Base-by-base conservation (phyloP, 2,888 invertebrate genomes). In the Eudemis profundana region DNA sequence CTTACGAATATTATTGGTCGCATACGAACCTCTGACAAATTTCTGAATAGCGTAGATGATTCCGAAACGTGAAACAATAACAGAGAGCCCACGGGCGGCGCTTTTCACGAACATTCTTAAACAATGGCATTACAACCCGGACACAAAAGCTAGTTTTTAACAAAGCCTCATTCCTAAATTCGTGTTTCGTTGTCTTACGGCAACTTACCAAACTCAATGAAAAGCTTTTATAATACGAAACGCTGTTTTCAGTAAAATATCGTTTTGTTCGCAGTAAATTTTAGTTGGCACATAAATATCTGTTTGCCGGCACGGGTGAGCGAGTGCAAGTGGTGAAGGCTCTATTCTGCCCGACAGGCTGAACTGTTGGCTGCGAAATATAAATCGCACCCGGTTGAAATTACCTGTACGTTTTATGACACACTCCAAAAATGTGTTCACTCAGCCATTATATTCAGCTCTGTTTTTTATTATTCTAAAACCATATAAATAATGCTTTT, bases 351-450 rank as follows among this genome's bases (percentile, higher is more conserved):
- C 78, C 73, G 74, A 78, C 81, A 78, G 77, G 71, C 74, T 73
- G 79, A 76, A 79, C 75, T 75, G 82, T 76, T 80, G 78, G 77
- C 78, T 77, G 81, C 79, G 78, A 85, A 84, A 82, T 84, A 85
- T 86, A 87, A 88, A 87, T 84, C 84, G 84, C 79, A 76, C 78
- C 77, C 78, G 81, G 78, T 79, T 81, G 77, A 83, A 87, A 87
- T 87, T 86, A 86, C 82, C 82, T 82, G 79, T 80, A 81, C 82
- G 78, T 78, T 85, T 86, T 86, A 84, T 85, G 83, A 84, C 78
- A 83, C 78, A 79, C 83, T 79, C 77, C 79, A 78, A 81, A 80
- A 82, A 81, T 85, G 83, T 44, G 44, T 51, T 59, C 50, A 51
- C 49, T 57, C 44, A 44, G 57, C 23, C 57, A 23, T 57, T 21